Evolutionary conservation across 1,140 invertebrate genomes (phyloP).

Genomic region (Drosophila leontia): DNA sequence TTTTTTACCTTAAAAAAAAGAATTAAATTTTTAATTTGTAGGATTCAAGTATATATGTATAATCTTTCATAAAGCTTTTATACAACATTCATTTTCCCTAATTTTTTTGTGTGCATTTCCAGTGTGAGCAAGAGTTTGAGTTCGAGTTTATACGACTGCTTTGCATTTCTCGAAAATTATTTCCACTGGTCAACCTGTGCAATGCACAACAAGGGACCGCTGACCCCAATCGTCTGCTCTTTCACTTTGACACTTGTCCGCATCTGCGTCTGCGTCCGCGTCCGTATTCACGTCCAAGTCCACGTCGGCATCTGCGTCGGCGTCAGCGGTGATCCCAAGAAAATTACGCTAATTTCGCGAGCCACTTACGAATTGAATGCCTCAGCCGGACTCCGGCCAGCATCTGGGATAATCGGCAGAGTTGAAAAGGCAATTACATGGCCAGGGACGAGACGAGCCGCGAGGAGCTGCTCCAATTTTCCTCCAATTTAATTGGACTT

Average conservation of each 20-base stretch:
- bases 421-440: constrained; percentile 82
- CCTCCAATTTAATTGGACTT: constrained; percentile 79
- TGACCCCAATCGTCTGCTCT: constrained; percentile 56
- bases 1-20: too few relatives aligned
- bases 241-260: constrained; percentile 81
- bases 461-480: constrained; percentile 77
- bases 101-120: background rate
- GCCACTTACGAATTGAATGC: constrained; percentile 71
- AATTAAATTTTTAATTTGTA: too few relatives aligned
- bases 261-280: background rate
- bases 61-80: background rate
- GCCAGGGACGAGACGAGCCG: constrained; percentile 36
- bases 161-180: constrained; percentile 77
- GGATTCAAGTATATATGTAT: too few relatives aligned
- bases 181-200: constrained; percentile 62
- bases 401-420: constrained; percentile 79
- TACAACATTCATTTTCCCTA: background rate
- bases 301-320: constrained; percentile 14
- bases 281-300: background rate
- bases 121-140: constrained; percentile 8
- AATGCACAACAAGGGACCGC: constrained; percentile 26
- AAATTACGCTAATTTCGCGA: constrained; percentile 78
- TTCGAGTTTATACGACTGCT: constrained; percentile 26
- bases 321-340: constrained; percentile 60
- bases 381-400: constrained; percentile 31